Base-by-base conservation (phyloP, 2,888 invertebrate genomes). In the Meteorus cinctellus region DNA sequence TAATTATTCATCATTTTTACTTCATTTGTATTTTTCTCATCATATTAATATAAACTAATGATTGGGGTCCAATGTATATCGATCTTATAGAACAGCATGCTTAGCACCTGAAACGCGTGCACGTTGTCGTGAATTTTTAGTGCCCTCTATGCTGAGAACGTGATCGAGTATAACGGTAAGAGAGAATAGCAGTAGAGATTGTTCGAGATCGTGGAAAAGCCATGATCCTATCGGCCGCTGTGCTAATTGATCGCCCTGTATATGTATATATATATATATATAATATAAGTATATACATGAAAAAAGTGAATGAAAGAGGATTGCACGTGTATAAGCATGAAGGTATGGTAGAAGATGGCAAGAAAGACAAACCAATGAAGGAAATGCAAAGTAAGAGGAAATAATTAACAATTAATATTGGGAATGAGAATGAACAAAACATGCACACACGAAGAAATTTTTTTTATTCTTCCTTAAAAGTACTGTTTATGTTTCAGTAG, bases 41-140 rank as follows among this genome's bases (percentile, higher is more conserved):
- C 41, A 41, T 8, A 41, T 41, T 1, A 8, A 48, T 55, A 19
- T 24, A 24, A 4, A 55, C 6, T 19, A 19, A 8, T 55, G 55
- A 24, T 16, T 62, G 29, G 14, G 6, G 24, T 24, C 16, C 19
- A 62, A 31, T 29, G 4, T 62, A 29, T 62, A 67, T 67, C 62
- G n/a, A n/a, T 36, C 1, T n/a, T 66, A 31, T 31, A 63, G 27
- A 62, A 72, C 62, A 41, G 34, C 51, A 36, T 72, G 51, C 65
- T 62, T 29, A 36, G 45, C 63, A 36, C 51, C 66, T 65, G 34
- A 66, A 74, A 68, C 63, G 74, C 68, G 74, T 51, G 68, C 68
- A 74, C 69, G 67, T 74, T 74, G 48, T 68, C 65, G 29, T 72
- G 62, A 34, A 75, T 69, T 75, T 75, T 75, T 65, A 70, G 36